Conservation (phyloP, 2,113 vertebrate genomes). For the Ivindomyrus marchei region DNA sequence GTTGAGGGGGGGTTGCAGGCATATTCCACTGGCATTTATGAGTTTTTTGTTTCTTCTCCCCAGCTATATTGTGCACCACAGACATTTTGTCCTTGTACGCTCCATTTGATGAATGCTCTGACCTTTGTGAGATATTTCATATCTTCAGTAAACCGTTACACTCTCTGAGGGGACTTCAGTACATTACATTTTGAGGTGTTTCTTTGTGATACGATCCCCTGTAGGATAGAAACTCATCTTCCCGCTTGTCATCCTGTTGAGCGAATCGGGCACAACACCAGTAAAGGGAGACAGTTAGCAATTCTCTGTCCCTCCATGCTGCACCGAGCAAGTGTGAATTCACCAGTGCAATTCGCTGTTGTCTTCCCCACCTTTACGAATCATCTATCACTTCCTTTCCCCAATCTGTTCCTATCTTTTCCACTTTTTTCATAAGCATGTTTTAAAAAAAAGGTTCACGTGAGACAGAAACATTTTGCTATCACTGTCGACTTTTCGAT, state of each 20-base stretch:
- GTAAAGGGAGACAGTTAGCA: neutral
- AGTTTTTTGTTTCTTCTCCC: conserved; percentile 15
- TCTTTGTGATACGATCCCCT: conserved; percentile 6
- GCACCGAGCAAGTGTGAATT: neutral
- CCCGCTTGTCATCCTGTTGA: conserved; percentile 2
- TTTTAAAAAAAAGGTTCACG: neutral
- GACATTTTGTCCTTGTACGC: conserved; percentile 26
- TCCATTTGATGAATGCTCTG: conserved; percentile 32
- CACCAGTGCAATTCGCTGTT: neutral
- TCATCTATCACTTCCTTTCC: neutral
- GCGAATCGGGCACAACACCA: conserved; percentile 5
- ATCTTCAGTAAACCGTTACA: conserved; percentile 29
- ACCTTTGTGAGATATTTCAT: conserved; percentile 30
- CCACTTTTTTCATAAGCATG: neutral
- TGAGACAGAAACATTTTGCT: neutral
- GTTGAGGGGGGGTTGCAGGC: neutral
- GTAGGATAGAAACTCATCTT: conserved; percentile 14
- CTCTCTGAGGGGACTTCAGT: conserved; percentile 20
- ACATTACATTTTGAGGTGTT: conserved; percentile 16
- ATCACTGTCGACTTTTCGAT: neutral
- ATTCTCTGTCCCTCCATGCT: no score
- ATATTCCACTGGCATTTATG: neutral
- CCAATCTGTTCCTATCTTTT: neutral
- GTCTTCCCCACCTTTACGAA: neutral
- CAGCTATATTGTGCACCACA: conserved; percentile 14